These are phyloP conservation scores for Thaumetopoea pityocampa DNA, from an alignment of 1,140 invertebrate species.

Conservation along the genomic window DNA sequence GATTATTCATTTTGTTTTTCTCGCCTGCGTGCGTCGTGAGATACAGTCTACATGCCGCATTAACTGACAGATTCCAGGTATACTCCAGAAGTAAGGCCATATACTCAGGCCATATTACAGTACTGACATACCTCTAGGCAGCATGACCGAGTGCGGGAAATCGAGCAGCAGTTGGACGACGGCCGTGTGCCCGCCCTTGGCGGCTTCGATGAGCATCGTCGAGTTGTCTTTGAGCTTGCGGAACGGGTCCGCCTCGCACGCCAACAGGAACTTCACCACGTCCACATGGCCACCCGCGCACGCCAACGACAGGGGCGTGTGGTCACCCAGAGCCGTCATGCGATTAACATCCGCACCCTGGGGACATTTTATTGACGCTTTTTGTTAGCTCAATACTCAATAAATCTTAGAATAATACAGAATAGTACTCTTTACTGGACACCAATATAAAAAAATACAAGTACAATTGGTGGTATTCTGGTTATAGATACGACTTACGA, in stretches of 20 bases:
- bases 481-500: too few species aligned
- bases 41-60: too few species aligned
- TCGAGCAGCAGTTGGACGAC: conserved; percentile 97
- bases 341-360: conserved; percentile 93
- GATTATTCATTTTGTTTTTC: not conserved
- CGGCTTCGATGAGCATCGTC: conserved; percentile 98
- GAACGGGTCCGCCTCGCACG: conserved; percentile 94
- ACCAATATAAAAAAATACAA: too few species aligned
- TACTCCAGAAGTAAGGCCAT: too few species aligned
- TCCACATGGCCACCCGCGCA: conserved; percentile 96
- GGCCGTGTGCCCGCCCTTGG: conserved; percentile 96
- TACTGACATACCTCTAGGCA: conserved; percentile 67
- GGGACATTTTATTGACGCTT: not conserved
- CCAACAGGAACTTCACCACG: conserved; percentile 93
- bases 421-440: too few species aligned
- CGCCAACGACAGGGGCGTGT: conserved; percentile 97
- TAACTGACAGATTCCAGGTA: too few species aligned
- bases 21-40: too few species aligned
- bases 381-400: too few species aligned
- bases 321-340: conserved; percentile 98
- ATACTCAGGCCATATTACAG: too few species aligned
- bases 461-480: too few species aligned
- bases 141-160: conserved; percentile 91
- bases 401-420: too few species aligned
- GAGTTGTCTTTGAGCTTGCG: conserved; percentile 99